phyloP scores from a whole-genome alignment of 2,888 invertebrate species.

The Dioctria rufipes region DNA sequence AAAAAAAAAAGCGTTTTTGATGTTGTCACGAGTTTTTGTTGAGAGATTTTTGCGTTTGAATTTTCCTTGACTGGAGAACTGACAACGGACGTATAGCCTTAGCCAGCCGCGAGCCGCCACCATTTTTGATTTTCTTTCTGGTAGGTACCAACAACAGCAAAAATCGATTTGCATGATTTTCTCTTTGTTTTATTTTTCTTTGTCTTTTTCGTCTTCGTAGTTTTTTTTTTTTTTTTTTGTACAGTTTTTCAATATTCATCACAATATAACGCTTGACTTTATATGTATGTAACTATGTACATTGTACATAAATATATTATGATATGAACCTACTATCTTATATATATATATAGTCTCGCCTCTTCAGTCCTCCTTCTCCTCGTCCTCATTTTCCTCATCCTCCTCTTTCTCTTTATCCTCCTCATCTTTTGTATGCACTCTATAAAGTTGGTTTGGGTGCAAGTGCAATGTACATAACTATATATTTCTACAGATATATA shows the following conservation, averaged over 20 bases:
- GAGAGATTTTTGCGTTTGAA: conserved; percentile 12
- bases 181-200: conserved; percentile 46
- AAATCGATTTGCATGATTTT: conserved; percentile 43
- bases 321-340: not conserved
- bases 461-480: no score
- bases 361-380: no score
- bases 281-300: no score
- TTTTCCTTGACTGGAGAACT: not conserved
- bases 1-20: no score
- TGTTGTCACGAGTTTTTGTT: no score
- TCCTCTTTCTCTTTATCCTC: not conserved
- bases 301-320: no score
- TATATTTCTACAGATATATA: no score
- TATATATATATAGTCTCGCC: no score
- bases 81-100: not conserved
- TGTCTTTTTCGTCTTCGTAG: not conserved
- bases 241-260: conserved; percentile 37
- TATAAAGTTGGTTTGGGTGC: no score
- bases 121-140: conserved; percentile 35
- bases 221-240: conserved; percentile 23
- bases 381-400: not conserved
- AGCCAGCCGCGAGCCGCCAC: not conserved
- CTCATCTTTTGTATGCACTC: not conserved
- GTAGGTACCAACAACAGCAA: not conserved
- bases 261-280: conserved; percentile 23